phyloP scores from a whole-genome alignment of 2,797 vertebrate species.

The Chromis chromis region DNA sequence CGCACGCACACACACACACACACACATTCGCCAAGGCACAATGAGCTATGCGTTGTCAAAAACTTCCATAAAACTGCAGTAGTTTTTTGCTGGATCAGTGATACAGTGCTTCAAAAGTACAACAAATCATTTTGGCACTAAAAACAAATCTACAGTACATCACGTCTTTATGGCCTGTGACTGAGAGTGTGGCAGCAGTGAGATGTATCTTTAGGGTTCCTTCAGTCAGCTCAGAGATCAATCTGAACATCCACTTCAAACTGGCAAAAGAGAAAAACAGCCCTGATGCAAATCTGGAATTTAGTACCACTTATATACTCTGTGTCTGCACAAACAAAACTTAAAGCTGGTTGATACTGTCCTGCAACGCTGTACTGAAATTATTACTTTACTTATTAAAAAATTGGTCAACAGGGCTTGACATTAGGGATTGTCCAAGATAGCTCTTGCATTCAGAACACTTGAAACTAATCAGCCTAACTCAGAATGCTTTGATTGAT shows the following conservation, averaged over 20 bases:
- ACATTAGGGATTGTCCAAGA: too few species aligned
- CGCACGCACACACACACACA: neutral
- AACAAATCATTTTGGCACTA: slow-evolving; percentile 32
- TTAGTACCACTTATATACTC: slow-evolving; percentile 10
- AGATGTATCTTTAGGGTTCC: slow-evolving; percentile 11
- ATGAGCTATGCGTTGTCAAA: slow-evolving; percentile 28
- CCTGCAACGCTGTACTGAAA: neutral
- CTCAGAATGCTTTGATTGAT: too few species aligned
- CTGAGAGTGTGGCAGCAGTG: neutral
- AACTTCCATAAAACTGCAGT: slow-evolving; percentile 23
- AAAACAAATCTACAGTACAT: slow-evolving; percentile 37
- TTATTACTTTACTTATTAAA: too few species aligned
- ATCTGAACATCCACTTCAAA: slow-evolving; percentile 3
- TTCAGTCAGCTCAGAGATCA: slow-evolving; percentile 18
- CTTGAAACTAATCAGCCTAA: too few species aligned
- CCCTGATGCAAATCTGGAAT: slow-evolving; percentile 5
- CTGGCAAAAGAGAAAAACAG: slow-evolving; percentile 6
- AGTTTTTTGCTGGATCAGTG: slow-evolving; percentile 14
- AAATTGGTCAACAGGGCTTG: too few species aligned
- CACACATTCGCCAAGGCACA: neutral
- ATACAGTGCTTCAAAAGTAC: slow-evolving; percentile 15
- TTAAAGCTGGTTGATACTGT: neutral
- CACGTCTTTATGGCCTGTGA: slow-evolving; percentile 30
- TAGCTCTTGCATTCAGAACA: too few species aligned
- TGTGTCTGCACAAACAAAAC: slow-evolving; percentile 6